Evolutionary conservation across 2,113 vertebrate genomes (phyloP), one percentile per base, ranked within the genome.

Genomic region (Takifugu flavidus): DNA sequence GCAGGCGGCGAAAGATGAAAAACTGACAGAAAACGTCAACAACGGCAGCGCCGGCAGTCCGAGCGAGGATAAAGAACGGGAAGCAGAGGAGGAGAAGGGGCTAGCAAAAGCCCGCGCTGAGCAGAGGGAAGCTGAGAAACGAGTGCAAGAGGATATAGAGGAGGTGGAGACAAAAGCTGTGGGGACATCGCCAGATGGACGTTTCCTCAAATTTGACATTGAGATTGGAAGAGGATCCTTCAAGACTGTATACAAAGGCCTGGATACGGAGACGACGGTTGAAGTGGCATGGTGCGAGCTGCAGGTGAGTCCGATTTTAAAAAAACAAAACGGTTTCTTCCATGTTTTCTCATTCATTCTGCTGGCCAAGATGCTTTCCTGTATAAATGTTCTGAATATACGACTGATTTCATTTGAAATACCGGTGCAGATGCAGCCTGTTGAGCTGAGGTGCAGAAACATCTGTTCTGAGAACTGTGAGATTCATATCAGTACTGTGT

Each of bases 201-300:
- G 97, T 72, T 99, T 99, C 77, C 90, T 99, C 6, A 99, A 99
- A 85, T 98, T 99, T 49, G 97, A 99, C 89, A 98, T 99, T 3
- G 97, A 99, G 87, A 95, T 99, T 4, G 97, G 96, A 77, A 90
- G 96, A 68, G 97, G 97, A 25, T 99, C 97, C 50, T 99, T 99
- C 82, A 99, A 98, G 91, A 99, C 97, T 0, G 97, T 98, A 20
- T 99, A 99, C 87, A 98, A 98, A 79, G 97, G 97, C 6, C 90
- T 99, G 84, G 97, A 99, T 82, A 99, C 96, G 0, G 97, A 99
- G 72, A 99, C 97, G 5, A 99, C 97, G 0, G 97, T 99, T 89
- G 97, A 99, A 70, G 97, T 99, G 10, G 97, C 97, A 11, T 99
- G 97, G 97, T 99, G 97, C 54, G 97, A 99, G 72, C 91, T 99